Base-by-base conservation (phyloP, 2,797 vertebrate genomes). In the Myotis daubentonii region DNA sequence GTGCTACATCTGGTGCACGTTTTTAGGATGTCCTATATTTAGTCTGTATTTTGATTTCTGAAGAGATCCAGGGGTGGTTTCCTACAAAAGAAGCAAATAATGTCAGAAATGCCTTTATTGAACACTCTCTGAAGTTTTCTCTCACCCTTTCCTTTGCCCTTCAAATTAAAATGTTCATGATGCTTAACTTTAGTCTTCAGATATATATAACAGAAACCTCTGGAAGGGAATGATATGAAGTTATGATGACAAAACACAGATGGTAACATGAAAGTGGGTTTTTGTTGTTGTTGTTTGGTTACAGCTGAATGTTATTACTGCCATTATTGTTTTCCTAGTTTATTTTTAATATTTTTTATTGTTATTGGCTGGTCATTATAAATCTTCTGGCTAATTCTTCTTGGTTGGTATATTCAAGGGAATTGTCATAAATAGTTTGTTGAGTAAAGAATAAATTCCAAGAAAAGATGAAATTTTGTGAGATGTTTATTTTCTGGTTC, bases 21-120 rank as follows among this genome's bases (percentile, higher is more conserved):
- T 82, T 96, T 94, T 84, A 70, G n/a, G 13, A 28, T 87, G 36
- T 38, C 51, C 90, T 96, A 96, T 96, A 96, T 96, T 97, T 96
- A 93, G 85, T 57, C 17, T 89, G 11, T 88, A 28, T 91, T 97
- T 96, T 95, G 81, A 91, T 92, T 92, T 95, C 75, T 92, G 44
- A 91, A 94, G 79, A 62, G 49, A 92, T 94, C 71, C 75, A 95
- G 76, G 76, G 71, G 85, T 92, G 57, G 95, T 95, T 96, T 80
- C 87, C 75, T 96, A 76, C 65, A 89, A 96, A 74, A 60, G 60
- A 90, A 92, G 13, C 4, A 49, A 92, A 92, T 90, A 96, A 49
- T 66, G 22, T 72, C 44, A 95, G 36, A 94, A 57, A 90, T 80
- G 7, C 15, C 60, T 76, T 76, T 49, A 83, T 41, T 38, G 57